Base-by-base conservation (phyloP, 2,888 invertebrate species). In the Pollenia amentaria region DNA sequence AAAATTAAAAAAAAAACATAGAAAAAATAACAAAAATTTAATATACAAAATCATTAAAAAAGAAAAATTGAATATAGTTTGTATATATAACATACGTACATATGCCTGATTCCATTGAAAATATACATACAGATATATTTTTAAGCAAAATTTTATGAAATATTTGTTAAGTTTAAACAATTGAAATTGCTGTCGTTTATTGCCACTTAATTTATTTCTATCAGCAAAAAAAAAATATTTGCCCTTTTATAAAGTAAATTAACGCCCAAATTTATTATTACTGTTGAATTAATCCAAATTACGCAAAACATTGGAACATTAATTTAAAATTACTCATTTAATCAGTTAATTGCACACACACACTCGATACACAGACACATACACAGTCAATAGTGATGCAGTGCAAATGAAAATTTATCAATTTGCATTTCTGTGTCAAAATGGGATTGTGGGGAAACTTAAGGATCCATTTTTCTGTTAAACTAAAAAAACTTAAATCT, bases 1-100 rank as follows among this genome's bases (percentile, higher is more conserved):
- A 64, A 89, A 89, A 90, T 88, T 89, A 88, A 88, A 90, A 90
- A 51, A 51, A 72, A 14, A 44, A 51, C 9, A 29, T 18, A 64
- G 16, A 64, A 21, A 72, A 44, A 3, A 29, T 29, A 29, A 6
- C 29, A 21, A 42, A 51, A 72, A n/a, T 21, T 60, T 70, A 48
- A 81, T 38, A 40, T 72, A 76, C 10, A 67, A 62, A 69, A 18
- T 73, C 14, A 21, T 11, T 16, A 18, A 69, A 11, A 48, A 38
- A 64, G 7, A 65, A 44, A 46, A 38, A 60, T 8, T 38, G n/a
- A n/a, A 29, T 48, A 9, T 16, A 40, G 8, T 38, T 38, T 38
- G 16, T n/a, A 60, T 38, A n/a, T 38, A 14, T 16, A 8, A 60
- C 18, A 53, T 2, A 18, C 18, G 11, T 21, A 21, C 11, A 55